Percentiles rank a stretch among this genome's conserved stretches.
Evolutionary conservation across 2,797 vertebrate genomes (phyloP).

Genomic region (Typhlichthys eigenmanni): DNA sequence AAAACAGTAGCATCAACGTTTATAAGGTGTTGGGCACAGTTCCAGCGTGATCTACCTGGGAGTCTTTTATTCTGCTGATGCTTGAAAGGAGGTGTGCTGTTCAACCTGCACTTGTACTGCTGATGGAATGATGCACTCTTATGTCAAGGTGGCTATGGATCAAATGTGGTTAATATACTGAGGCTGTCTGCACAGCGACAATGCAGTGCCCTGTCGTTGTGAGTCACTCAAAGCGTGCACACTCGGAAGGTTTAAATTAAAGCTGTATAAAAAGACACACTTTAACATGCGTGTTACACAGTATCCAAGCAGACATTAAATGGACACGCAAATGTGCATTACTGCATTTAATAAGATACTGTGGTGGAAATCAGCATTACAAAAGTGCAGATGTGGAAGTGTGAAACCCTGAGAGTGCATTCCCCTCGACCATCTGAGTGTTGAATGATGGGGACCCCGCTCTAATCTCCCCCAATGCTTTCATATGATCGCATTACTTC

Average conservation of each 20-base stretch:
- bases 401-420: neutral
- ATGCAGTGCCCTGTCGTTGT: neutral
- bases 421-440: neutral
- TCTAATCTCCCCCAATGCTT: no score
- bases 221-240: neutral
- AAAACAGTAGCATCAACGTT: conserved; percentile 38
- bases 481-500: neutral
- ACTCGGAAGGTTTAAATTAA: neutral
- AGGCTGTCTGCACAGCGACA: neutral
- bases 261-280: neutral
- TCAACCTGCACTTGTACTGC: conserved; percentile 17
- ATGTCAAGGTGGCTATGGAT: conserved; percentile 28
- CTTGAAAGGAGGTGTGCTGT: conserved; percentile 25
- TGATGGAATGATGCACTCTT: conserved; percentile 25
- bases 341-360: neutral
- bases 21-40: conserved; percentile 51
- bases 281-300: neutral
- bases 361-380: no score
- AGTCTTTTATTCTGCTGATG: conserved; percentile 47
- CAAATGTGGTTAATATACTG: neutral
- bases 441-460: no score
- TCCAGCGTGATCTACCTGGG: conserved; percentile 52
- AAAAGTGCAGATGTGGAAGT: no score
- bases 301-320: neutral
- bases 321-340: neutral